Evolutionary conservation across 2,797 vertebrate species (phyloP), one percentile per base, ranked within the genome.

Genomic region (Aythya fuligula): DNA sequence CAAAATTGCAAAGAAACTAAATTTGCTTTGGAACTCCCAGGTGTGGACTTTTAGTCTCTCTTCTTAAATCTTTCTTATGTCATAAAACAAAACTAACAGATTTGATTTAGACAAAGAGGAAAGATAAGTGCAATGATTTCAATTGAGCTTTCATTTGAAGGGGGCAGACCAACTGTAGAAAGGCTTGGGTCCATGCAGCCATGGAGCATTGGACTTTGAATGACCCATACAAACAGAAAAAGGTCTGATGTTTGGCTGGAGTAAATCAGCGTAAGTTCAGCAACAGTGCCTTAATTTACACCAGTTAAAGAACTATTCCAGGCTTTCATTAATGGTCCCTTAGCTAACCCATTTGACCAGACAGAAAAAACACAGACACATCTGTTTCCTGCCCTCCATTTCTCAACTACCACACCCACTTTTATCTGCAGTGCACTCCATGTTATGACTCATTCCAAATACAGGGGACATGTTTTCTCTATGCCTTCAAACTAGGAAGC

Each of bases 331-430:
- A 49, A 70, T 0, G 32, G 61, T 89, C 94, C 83, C 93, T 21
- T 64, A 74, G 93, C 91, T 85, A 58, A 28, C 71, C 77, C 43
- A 34, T 77, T 47, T 79, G 90, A 87, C 83, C 90, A 96, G 93
- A 76, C 83, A 94, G 80, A 84, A 91, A 94, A 83, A 71, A 56
- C 85, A 77, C 94, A 97, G 87, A 67, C 83, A 74, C 88, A 90
- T 95, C 93, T 96, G 93, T 90, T 96, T 96, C 93, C 94, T 96
- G 90, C 83, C 73, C 80, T 95, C 85, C 73, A 19, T 75, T 66
- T 71, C 49, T 64, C 74, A 58, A 1, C 65, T 22, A 43, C 94
- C 95, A 91, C 95, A 87, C 95, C 96, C 91, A 24, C 77, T 87
- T 96, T 94, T 94, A 96, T 95, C 95, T 94, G 71, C 74, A 25